Conservation (phyloP, 2,888 invertebrate species). For the Nephrotoma guestfalica region DNA sequence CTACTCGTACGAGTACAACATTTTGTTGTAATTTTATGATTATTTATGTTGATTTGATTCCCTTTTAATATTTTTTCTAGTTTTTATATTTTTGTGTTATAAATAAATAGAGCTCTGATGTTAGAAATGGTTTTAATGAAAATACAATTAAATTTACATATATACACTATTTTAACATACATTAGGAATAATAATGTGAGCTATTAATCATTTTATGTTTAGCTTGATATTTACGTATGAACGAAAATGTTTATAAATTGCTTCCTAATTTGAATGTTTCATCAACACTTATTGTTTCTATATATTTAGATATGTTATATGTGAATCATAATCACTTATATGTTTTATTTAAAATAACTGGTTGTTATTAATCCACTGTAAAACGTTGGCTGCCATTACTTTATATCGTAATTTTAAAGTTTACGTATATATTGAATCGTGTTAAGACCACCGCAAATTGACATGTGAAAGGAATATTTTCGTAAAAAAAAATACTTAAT, state of each 20-base stretch:
- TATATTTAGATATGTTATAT: neutral
- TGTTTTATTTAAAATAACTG: no score
- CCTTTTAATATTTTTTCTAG: neutral
- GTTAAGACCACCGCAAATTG: no score
- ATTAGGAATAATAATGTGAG: neutral
- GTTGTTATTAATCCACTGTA: no score
- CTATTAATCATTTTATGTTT: neutral
- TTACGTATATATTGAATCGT: no score
- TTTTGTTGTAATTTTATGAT: neutral
- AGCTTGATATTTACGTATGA: neutral
- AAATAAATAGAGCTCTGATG: neutral
- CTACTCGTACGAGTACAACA: neutral
- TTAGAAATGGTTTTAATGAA: neutral
- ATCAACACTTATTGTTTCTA: neutral
- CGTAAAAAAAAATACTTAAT: no score
- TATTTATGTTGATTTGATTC: neutral
- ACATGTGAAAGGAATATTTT: no score
- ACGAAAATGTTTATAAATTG: neutral
- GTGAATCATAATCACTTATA: no score
- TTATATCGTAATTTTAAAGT: no score
- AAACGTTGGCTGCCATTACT: no score
- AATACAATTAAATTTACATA: neutral
- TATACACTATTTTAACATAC: neutral
- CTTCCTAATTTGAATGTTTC: neutral
- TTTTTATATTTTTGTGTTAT: neutral